A percentile compares a stretch with the other conserved stretches of the same genome.
Conservation (phyloP, 2,113 vertebrate species). For the Laterallus jamaicensis region DNA sequence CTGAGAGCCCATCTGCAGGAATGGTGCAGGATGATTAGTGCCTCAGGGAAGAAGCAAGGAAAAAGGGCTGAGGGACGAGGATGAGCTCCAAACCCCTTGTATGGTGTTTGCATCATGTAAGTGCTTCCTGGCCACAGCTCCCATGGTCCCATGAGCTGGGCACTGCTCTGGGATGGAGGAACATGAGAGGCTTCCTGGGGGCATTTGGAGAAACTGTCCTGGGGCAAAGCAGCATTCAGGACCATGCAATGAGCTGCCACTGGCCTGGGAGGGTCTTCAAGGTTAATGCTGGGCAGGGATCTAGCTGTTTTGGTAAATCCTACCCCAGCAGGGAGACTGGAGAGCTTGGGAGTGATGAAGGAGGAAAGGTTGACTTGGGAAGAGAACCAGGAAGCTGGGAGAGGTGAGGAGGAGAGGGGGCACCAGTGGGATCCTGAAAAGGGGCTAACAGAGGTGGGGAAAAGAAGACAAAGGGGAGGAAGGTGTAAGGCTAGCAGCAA, state of each 20-base stretch:
- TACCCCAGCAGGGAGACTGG: background rate
- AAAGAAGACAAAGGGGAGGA: background rate
- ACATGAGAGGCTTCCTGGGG: background rate
- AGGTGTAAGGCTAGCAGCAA: background rate
- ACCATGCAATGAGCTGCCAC: background rate
- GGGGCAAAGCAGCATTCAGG: background rate
- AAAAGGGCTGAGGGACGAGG: background rate
- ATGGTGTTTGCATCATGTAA: background rate
- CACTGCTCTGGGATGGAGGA: background rate
- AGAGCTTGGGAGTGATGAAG: background rate
- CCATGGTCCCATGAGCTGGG: accelerated
- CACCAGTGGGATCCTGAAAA: background rate
- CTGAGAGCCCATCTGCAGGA: accelerated
- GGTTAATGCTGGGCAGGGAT: background rate
- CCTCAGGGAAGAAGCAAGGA: accelerated
- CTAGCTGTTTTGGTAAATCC: background rate
- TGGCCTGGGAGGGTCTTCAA: background rate
- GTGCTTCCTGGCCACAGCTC: accelerated
- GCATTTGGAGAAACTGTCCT: background rate
- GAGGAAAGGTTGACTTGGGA: background rate
- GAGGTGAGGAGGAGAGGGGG: background rate
- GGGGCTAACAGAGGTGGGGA: background rate
- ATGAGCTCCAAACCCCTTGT: background rate
- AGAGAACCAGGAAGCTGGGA: background rate
- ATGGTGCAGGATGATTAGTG: accelerated